Evolutionary conservation across 1,140 invertebrate genomes (phyloP).

Genomic region (Calycopis cecrops): DNA sequence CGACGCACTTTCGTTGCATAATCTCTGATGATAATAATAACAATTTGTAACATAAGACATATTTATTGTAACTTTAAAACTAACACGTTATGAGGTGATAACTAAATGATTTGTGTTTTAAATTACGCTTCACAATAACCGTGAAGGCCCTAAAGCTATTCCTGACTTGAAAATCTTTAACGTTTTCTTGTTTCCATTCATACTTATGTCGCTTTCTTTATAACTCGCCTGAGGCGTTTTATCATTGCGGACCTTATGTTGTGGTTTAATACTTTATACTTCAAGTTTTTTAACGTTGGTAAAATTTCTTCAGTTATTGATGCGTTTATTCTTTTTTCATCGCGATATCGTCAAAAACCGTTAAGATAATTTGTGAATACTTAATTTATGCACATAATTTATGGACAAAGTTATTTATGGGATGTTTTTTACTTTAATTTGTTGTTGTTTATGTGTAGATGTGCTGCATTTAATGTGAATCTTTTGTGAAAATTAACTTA

Average conservation of each 20-base stretch:
- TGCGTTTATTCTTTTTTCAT: neutral
- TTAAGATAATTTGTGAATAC: slow-evolving; percentile 7
- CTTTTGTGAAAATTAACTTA: too few relatives aligned
- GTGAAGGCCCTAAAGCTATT: neutral
- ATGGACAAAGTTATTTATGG: neutral
- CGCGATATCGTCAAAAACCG: neutral
- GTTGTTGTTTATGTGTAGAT: too few relatives aligned
- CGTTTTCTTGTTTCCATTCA: neutral
- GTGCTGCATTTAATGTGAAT: too few relatives aligned
- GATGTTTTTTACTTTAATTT: too few relatives aligned
- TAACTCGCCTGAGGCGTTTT: slow-evolving; percentile 1
- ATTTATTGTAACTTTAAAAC: neutral
- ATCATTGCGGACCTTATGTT: neutral
- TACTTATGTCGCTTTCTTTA: slow-evolving; percentile 8
- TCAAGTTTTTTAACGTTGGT: slow-evolving; percentile 3
- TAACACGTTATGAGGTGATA: neutral
- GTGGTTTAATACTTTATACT: neutral
- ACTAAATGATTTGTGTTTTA: neutral
- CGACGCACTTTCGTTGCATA: slow-evolving; percentile 62
- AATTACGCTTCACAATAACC: slow-evolving; percentile 1
- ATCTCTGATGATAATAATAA: slow-evolving; percentile 26
- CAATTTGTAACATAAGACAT: neutral
- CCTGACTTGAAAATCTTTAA: slow-evolving; percentile 8
- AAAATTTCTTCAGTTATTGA: slow-evolving; percentile 6
- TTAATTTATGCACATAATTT: slow-evolving; percentile 1